phyloP scores from a whole-genome alignment of 2,888 invertebrate species.

The Hymenopus coronatus region DNA sequence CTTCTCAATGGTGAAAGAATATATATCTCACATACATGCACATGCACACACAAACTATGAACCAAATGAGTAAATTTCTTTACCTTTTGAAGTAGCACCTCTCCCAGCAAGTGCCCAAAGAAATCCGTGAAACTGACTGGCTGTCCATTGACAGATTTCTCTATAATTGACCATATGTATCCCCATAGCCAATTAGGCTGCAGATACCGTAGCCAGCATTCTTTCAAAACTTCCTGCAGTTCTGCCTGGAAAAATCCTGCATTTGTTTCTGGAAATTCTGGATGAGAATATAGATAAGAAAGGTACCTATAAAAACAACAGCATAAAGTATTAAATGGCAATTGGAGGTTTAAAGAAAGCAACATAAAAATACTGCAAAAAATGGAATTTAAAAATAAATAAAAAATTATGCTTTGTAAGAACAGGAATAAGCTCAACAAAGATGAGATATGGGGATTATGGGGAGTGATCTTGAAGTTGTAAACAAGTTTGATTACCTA shows the following conservation, averaged over 20 bases:
- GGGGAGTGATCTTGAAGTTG: no score
- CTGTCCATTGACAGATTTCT: slow-evolving; percentile 45
- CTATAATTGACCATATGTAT: slow-evolving; percentile 41
- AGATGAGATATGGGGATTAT: no score
- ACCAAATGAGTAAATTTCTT: neutral
- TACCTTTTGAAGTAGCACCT: slow-evolving; percentile 47
- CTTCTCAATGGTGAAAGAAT: no score
- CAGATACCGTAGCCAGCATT: slow-evolving; percentile 43
- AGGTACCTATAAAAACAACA: slow-evolving; percentile 42
- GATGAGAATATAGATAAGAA: slow-evolving; percentile 48
- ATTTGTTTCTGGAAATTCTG: slow-evolving; percentile 44
- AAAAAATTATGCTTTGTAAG: no score
- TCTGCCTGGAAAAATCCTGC: slow-evolving; percentile 44
- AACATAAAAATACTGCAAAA: no score
- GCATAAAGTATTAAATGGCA: no score
- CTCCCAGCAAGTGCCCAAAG: slow-evolving; percentile 49
- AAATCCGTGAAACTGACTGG: slow-evolving; percentile 51
- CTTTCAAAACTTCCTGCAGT: slow-evolving; percentile 43
- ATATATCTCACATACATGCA: no score
- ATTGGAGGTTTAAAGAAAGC: no score
- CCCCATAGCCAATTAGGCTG: slow-evolving; percentile 42
- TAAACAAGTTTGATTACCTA: no score
- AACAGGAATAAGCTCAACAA: no score
- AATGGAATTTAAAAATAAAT: no score
- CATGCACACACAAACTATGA: neutral